These are phyloP conservation scores for Proteles cristata DNA, from an alignment of 2,113 vertebrate species.

Conservation along the genomic window DNA sequence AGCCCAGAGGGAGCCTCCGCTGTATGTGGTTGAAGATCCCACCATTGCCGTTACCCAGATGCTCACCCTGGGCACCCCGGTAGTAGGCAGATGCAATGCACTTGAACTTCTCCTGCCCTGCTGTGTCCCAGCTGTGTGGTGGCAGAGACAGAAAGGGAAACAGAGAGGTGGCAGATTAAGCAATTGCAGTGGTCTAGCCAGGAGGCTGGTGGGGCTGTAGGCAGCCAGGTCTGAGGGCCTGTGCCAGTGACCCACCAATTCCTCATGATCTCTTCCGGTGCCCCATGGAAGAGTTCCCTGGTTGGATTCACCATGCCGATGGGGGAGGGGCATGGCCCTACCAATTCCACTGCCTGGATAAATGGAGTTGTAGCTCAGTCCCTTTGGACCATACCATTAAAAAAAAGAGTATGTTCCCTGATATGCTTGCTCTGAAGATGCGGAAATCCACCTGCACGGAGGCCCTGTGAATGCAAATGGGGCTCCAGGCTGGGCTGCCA, in stretches of 20 bases:
- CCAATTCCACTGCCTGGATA: neutral
- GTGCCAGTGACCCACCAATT: neutral
- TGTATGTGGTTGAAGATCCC: fast-evolving
- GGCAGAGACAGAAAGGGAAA: slow-evolving; percentile 29
- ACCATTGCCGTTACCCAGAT: neutral
- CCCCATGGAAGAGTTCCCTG: neutral
- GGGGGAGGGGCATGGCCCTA: too few species aligned
- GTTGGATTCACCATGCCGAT: neutral
- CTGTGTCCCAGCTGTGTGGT: slow-evolving; percentile 94
- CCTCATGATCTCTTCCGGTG: neutral
- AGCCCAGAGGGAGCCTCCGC: neutral
- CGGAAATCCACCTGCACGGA: neutral
- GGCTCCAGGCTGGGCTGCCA: neutral
- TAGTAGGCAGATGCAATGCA: slow-evolving; percentile 96
- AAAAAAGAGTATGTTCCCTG: neutral
- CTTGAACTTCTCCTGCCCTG: slow-evolving; percentile 97
- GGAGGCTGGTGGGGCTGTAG: neutral
- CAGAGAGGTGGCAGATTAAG: slow-evolving; percentile 52
- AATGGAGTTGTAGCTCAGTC: neutral
- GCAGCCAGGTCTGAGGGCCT: neutral
- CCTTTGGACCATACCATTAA: neutral
- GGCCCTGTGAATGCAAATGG: neutral
- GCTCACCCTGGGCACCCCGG: slow-evolving; percentile 93
- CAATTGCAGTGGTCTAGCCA: neutral
- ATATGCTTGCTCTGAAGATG: neutral